Base-by-base conservation (phyloP, 1,140 invertebrate species). In the Caenorhabditis brenneri region DNA sequence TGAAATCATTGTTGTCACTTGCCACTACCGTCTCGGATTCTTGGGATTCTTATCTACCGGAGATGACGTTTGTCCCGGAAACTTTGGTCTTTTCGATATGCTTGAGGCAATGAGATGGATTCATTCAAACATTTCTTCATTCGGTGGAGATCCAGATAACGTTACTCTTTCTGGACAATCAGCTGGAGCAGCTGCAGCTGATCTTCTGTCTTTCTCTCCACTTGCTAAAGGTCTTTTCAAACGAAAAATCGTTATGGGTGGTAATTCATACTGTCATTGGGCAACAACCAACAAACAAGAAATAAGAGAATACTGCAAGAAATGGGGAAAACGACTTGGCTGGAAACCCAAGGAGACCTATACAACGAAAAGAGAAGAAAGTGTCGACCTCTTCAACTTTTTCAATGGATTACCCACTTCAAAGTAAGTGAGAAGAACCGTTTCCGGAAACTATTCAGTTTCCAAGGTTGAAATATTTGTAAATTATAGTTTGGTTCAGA, bases 181-280 rank as follows among this genome's bases (percentile, higher is more conserved):
- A 65, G 95, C 95, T 0, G 95, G 95, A 0, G 95, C 94, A 4
- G 95, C 95, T 22, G 95, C 95, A 29, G 95, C 95, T 0, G 91
- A 89, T 49, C 92, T 95, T 6, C 95, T 96, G 88, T 92, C 96
- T 69, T 92, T 96, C 80, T 96, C 95, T 0, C 95, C 95, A 1
- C 92, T 97, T n/a, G 93, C 92, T 87, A 92, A 95, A 87, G 94
- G 86, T 53, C 74, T 88, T 10, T 88, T 88, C 84, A 53, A 74
- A n/a, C 33, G 29, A n/a, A 74, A 74, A 74, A 74, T 74, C n/a
- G 79, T 85, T 7, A 84, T 88, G 81, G 87, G 85, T 36, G 87
- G 82, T 12, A 87, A 65, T 27, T 81, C 79, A 33, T 85, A 84
- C 65, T 81, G 80, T 39, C 80, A 81, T 29, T 81, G 80, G 80